Evolutionary conservation across 2,888 invertebrate genomes (phyloP).

Genomic region (Drepanosiphum platanoidis): DNA sequence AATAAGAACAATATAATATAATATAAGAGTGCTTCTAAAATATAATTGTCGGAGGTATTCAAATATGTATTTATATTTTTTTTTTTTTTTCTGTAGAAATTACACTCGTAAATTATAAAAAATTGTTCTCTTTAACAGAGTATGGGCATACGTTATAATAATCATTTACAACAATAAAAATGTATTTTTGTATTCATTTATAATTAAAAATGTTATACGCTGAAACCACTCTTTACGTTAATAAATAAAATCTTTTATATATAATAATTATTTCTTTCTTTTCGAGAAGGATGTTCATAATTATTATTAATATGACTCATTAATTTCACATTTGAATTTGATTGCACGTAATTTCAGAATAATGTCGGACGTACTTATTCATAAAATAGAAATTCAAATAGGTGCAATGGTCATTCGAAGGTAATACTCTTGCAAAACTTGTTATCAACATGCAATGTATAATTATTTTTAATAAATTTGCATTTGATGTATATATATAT

Average conservation of each 20-base stretch:
- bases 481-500: background rate
- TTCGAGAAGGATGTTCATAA: background rate
- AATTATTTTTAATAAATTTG: constrained; percentile 27
- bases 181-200: background rate
- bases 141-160: background rate
- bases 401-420: background rate
- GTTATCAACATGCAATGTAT: constrained; percentile 10
- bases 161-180: background rate
- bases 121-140: background rate
- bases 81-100: too few relatives aligned
- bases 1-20: too few relatives aligned
- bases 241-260: too few relatives aligned
- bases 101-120: background rate
- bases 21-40: too few relatives aligned
- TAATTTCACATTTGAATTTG: background rate
- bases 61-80: too few relatives aligned
- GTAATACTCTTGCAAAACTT: constrained; percentile 12
- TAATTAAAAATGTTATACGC: background rate
- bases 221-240: background rate
- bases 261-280: background rate
- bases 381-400: background rate
- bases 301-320: background rate
- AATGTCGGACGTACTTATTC: background rate
- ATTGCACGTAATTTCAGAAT: background rate
- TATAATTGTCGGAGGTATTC: too few relatives aligned